Evolutionary conservation across 2,888 invertebrate species (phyloP).

Genomic region (Venusia cambrica): DNA sequence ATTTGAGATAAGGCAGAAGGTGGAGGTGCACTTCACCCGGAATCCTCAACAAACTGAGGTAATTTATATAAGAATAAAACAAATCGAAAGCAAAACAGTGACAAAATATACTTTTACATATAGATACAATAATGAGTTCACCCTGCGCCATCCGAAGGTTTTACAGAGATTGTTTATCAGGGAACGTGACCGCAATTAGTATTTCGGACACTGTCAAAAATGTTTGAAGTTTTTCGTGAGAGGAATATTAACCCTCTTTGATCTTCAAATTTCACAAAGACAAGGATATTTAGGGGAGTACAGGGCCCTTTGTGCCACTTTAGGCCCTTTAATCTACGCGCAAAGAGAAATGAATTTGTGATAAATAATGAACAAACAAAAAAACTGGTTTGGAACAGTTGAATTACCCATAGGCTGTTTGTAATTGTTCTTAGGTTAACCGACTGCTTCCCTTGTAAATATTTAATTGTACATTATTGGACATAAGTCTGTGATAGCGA

Average conservation of each 20-base stretch:
- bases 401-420: not conserved
- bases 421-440: conserved; percentile 2
- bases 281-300: conserved; percentile 15
- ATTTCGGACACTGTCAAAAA: conserved; percentile 7
- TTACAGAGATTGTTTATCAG: conserved; percentile 8
- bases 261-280: conserved; percentile 49
- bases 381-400: not conserved
- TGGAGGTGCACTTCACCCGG: no score
- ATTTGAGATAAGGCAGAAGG: no score
- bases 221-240: conserved; percentile 18
- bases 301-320: conserved; percentile 5
- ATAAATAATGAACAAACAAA: conserved; percentile 4
- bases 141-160: no score
- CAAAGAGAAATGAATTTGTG: conserved; percentile 9
- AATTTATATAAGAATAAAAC: no score
- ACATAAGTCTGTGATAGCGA: no score
- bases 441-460: not conserved
- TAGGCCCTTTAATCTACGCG: no score
- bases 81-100: no score
- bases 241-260: conserved; percentile 35
- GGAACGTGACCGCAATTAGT: conserved; percentile 14
- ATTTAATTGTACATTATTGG: no score
- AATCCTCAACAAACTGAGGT: no score
- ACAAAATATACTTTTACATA: no score
- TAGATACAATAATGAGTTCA: no score